Percentiles rank a stretch among this genome's conserved stretches.
phyloP scores from a whole-genome alignment of 53 echinoderm and acorn worm genomes.

The Patiria pectinifera region DNA sequence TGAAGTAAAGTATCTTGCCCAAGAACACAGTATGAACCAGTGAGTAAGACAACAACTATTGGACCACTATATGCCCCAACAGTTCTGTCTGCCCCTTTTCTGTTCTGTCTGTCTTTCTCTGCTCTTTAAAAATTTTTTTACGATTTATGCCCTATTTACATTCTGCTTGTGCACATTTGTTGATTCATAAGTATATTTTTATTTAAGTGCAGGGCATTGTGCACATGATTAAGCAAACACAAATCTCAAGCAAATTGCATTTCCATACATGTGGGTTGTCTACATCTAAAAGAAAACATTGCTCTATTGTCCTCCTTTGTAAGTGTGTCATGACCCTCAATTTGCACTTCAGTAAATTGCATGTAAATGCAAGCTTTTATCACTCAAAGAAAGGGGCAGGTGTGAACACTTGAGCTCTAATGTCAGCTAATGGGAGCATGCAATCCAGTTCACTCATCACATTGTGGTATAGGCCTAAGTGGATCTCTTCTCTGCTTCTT shows the following conservation, averaged over 20 bases:
- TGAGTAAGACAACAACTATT: no score
- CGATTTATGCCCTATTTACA: neutral
- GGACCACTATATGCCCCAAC: no score
- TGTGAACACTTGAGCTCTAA: neutral
- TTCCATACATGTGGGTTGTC: no score
- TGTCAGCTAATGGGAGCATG: neutral
- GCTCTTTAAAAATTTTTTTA: neutral
- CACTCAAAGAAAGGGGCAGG: neutral
- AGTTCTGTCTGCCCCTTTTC: no score
- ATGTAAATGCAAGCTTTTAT: neutral
- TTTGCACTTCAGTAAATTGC: constrained; percentile 19
- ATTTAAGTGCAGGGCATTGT: neutral
- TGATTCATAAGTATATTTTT: no score
- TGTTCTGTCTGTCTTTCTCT: no score
- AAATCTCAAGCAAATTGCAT: no score
- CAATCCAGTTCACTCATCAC: constrained; percentile 39
- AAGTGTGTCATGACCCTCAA: constrained; percentile 33
- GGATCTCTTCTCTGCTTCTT: constrained; percentile 8
- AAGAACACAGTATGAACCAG: neutral
- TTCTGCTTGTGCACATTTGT: neutral
- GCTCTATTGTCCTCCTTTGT: neutral
- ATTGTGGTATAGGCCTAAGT: constrained; percentile 8
- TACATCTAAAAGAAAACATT: neutral
- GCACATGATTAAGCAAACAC: neutral
- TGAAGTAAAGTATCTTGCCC: neutral